phyloP scores from a whole-genome alignment of 2,888 invertebrate species.

The Polyommatus iphigenia region DNA sequence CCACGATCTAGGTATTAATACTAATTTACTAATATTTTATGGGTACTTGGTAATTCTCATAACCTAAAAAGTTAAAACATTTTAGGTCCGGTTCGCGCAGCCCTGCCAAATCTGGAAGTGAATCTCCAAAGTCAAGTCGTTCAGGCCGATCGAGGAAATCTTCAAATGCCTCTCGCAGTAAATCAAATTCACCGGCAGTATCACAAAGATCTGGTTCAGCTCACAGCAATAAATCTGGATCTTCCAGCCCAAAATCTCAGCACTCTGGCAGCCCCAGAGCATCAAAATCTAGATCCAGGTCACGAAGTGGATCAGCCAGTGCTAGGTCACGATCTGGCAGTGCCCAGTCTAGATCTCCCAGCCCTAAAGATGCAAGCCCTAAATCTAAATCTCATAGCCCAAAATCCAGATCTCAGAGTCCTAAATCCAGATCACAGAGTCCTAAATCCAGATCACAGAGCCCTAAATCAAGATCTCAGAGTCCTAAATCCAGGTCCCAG shows the following conservation, averaged over 20 bases:
- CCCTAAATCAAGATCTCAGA: slow-evolving; percentile 53
- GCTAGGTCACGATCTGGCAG: slow-evolving; percentile 48
- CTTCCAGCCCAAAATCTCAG: slow-evolving; percentile 68
- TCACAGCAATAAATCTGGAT: slow-evolving; percentile 71
- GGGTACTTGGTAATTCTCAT: not conserved
- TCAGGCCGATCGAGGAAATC: slow-evolving; percentile 62
- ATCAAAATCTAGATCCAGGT: slow-evolving; percentile 62
- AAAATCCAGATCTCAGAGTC: slow-evolving; percentile 57
- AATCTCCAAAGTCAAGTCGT: slow-evolving; percentile 67
- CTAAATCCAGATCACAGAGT: slow-evolving; percentile 54
- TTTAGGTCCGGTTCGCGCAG: slow-evolving; percentile 68
- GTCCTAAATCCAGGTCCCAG: slow-evolving; percentile 54
- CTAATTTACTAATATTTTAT: not conserved
- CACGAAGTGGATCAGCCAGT: slow-evolving; percentile 58
- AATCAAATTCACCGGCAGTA: slow-evolving; percentile 68
- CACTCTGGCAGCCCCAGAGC: slow-evolving; percentile 66
- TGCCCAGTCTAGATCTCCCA: slow-evolving; percentile 56
- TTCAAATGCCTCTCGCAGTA: slow-evolving; percentile 66
- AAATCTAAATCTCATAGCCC: slow-evolving; percentile 60
- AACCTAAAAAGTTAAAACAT: slow-evolving; percentile 29
- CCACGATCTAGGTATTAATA: too few species aligned
- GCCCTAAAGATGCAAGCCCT: slow-evolving; percentile 43
- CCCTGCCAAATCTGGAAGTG: slow-evolving; percentile 67
- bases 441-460: slow-evolving; percentile 58
- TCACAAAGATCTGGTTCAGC: slow-evolving; percentile 69